Percentiles rank a stretch among this genome's conserved stretches.
Conservation (phyloP, 2,797 vertebrate species). For the Eulemur coronatus region DNA sequence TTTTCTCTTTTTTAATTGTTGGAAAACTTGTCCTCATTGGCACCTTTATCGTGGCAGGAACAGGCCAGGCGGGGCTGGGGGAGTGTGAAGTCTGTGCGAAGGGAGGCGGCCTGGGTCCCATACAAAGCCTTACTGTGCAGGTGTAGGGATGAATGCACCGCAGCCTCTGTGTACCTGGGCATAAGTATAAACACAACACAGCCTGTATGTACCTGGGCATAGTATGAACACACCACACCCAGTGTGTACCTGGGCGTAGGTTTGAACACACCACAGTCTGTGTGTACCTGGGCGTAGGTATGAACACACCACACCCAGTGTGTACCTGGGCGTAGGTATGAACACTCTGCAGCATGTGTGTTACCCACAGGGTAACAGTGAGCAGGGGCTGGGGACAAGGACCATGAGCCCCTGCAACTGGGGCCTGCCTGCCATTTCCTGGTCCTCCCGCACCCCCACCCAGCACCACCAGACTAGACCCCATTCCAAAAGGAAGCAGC, state of each 20-base stretch:
- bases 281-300: too few species aligned
- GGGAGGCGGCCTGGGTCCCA: constrained; percentile 75
- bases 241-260: not conserved
- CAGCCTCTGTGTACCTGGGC: not conserved
- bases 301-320: not conserved
- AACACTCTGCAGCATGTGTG: not conserved
- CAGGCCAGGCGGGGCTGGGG: constrained; percentile 82
- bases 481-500: not conserved
- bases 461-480: not conserved
- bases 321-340: constrained; percentile 59
- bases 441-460: rapidly evolving
- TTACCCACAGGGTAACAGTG: rapidly evolving
- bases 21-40: constrained; percentile 84
- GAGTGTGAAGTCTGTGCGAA: constrained; percentile 75
- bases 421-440: not conserved
- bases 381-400: not conserved
- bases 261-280: rapidly evolving
- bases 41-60: constrained; percentile 88
- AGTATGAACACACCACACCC: not conserved
- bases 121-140: not conserved
- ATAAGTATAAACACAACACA: rapidly evolving
- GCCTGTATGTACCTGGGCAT: not conserved
- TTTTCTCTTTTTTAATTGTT: not conserved
- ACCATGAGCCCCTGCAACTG: not conserved
- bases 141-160: rapidly evolving